phyloP scores from a whole-genome alignment of 1,140 invertebrate genomes.

The Brachionus rotundiformis region DNA sequence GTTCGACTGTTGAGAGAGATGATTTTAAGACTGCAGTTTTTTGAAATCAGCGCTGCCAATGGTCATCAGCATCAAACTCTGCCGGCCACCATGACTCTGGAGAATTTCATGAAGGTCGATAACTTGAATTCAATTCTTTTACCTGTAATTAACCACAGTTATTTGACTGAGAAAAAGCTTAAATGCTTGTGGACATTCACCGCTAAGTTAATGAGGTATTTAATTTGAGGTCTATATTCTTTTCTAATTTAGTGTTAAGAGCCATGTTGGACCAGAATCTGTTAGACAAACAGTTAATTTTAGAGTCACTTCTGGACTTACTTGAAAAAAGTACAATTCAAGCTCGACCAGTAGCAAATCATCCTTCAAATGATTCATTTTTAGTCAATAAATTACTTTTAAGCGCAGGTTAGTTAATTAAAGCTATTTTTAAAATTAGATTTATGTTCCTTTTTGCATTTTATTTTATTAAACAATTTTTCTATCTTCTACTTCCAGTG shows the following conservation, averaged over 20 bases:
- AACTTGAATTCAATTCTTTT: constrained; percentile 34
- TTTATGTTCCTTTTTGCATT: neutral
- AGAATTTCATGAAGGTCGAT: constrained; percentile 48
- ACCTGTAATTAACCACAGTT: constrained; percentile 17
- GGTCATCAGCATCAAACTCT: constrained; percentile 7
- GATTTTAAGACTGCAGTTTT: neutral
- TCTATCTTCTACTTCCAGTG: too few relatives aligned
- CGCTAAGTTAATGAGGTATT: neutral
- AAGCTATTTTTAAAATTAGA: neutral
- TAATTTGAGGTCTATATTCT: too few relatives aligned
- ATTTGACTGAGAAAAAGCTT: constrained; percentile 37
- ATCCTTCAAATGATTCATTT: constrained; percentile 2
- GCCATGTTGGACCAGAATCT: constrained; percentile 52
- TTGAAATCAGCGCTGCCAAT: neutral
- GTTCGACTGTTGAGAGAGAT: constrained; percentile 22
- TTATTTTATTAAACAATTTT: too few relatives aligned
- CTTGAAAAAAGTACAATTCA: constrained; percentile 20
- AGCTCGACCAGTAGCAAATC: neutral
- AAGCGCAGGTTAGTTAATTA: neutral
- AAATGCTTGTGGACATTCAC: constrained; percentile 43
- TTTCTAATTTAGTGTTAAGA: too few relatives aligned
- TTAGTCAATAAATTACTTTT: constrained; percentile 4
- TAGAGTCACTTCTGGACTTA: constrained; percentile 38
- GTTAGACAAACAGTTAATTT: constrained; percentile 42
- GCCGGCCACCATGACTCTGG: constrained; percentile 6